Evolutionary conservation across 1,140 invertebrate genomes (phyloP), one percentile per base, ranked within the genome.

Genomic region (fruit fly (Drosophila melanogaster)): DNA sequence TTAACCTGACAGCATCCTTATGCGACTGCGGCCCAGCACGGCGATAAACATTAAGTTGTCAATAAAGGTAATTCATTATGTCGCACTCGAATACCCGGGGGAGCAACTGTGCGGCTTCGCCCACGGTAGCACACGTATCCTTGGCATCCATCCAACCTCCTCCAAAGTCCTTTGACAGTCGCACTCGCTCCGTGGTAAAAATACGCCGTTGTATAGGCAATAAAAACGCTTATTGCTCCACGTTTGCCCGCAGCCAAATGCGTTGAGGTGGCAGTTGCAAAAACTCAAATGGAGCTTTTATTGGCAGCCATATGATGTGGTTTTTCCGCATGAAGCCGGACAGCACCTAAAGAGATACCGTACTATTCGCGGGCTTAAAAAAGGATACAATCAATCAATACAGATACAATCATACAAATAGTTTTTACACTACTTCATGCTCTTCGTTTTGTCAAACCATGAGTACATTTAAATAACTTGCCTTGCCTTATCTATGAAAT

Each of bases 31-130:
- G n/a, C 66, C 44, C 67, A 65, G 64, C 61, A 64, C 85, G 87
- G 81, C 90, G 75, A 91, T 91, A 91, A 91, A 91, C 89, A 90
- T 91, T 91, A 91, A 91, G 47, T 90, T 91, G 90, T 91, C 90
- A 91, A 91, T 91, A 91, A 91, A 91, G 90, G 90, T 91, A 91
- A 91, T 91, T 91, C 90, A 91, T 91, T 91, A 91, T 91, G 90
- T 91, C 90, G 85, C 85, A 73, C 79, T 81, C 71, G 65, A 87
- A 87, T 85, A 62, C 77, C 43, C 70, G n/a, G 12, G 77, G 76
- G 71, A 72, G 43, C 59, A 43, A 44, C 66, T 60, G 49, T n/a
- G 50, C 43, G 59, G 44, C 54, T 51, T 11, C 24, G 19, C 35
- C 15, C 10, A 10, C 33, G 15, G 15, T 8, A 26, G 12, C 17